Base-by-base conservation (phyloP, 2,113 vertebrate species). In the Oplegnathus fasciatus region DNA sequence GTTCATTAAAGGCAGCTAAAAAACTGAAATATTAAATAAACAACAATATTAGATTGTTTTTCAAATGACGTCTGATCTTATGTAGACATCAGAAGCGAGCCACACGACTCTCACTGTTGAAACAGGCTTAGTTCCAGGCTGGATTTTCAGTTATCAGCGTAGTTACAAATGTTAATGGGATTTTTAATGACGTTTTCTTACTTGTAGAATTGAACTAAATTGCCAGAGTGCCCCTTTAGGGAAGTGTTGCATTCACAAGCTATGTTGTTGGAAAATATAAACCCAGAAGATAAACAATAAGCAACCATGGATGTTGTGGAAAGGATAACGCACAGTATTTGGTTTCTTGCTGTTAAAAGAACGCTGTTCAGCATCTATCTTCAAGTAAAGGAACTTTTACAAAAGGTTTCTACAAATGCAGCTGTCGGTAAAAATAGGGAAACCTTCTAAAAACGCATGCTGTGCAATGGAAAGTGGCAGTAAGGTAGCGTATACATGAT, bases 81-180 rank as follows among this genome's bases (percentile, higher is more conserved):
- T 46, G 13, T 46, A 15, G 44, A 18, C 17, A 6, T 15, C 9
- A 17, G 46, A 48, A 58, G 26, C 11, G n/a, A 26, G 9, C 10
- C n/a, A 13, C n/a, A 9, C 3, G 13, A 15, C 26, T 6, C 6
- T 6, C 14, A 15, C 13, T 10, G n/a, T 28, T 28, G 65, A 18
- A 7, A 26, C 13, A 17, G n/a, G 40, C 65, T 28, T n/a, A 14
- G 40, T 10, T 44, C n/a, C 65, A 28, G 65, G 37, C 37, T n/a
- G 24, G 11, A 66, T 15, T 42, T 22, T 66, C n/a, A 61, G 14
- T 37, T 37, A 2, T 2, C 15, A 67, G n/a, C 15, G 0, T 22
- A 13, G n/a, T 74, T 73, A 44, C 26, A 74, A 60, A 74, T 60
- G 71, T 67, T 15, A 67, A 13, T 1, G 42, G 8, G 65, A 22